phyloP scores from a whole-genome alignment of 2,113 vertebrate genomes.

The Jacana jacana region DNA sequence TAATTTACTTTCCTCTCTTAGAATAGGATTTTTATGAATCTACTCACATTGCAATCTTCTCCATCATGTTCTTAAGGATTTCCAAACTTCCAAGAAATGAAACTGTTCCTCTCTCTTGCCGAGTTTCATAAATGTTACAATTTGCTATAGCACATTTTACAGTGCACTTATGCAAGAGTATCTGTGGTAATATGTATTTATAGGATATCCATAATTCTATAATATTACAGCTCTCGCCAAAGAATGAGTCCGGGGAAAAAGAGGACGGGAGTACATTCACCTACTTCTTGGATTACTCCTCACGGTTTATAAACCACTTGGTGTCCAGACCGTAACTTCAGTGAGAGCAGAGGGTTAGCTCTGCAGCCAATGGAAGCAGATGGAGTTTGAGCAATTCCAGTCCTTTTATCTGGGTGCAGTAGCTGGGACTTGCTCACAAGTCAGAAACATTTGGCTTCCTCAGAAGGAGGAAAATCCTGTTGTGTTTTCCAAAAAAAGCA shows the following conservation, averaged over 20 bases:
- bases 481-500: neutral
- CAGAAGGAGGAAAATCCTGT: neutral
- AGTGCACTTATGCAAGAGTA: neutral
- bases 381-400: neutral
- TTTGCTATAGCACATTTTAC: neutral
- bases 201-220: neutral
- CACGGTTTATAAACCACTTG: neutral
- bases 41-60: neutral
- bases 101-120: neutral
- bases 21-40: constrained; percentile 27
- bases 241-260: neutral
- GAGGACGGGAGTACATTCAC: neutral
- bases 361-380: neutral
- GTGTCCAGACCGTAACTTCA: neutral
- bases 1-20: constrained; percentile 2
- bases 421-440: neutral
- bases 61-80: neutral
- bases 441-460: neutral
- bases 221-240: neutral
- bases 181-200: neutral
- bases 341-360: neutral
- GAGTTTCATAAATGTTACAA: neutral
- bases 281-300: neutral
- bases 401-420: neutral
- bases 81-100: neutral